Base-by-base conservation (phyloP, 2,797 vertebrate species). In the Micromesistius poutassou region DNA sequence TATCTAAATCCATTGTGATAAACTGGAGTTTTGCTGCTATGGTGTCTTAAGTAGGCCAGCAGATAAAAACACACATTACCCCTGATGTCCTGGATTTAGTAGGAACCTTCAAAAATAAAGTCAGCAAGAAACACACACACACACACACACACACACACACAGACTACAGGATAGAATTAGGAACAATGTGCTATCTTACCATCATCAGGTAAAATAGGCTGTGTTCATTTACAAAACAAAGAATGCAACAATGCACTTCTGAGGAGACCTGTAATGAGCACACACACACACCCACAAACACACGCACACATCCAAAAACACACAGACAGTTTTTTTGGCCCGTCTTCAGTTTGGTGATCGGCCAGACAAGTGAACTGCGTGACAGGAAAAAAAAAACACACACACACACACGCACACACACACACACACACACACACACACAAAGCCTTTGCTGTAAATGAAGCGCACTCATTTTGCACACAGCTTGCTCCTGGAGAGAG, bases 401-500 rank as follows among this genome's bases (percentile, higher is more conserved):
- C 40, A 42, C 9, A 16, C 40, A 46, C 9, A 46, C 40, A 46
- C 40, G 16, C 40, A 16, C 40, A 46, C 40, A 16, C 40, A 22
- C 5, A 46, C 40, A 16, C 10, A 46, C 40, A 42, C 77, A 33
- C 42, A 50, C 5, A 46, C 40, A 16, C 10, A 46, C 40, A 46
- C 77, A 33, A 36, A 22, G 31, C 33, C 19, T 22, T 35, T 66
- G 3, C 88, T 84, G 87, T 90, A 92, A 93, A 91, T 87, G 88
- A 91, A 90, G 88, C 82, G 86, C 81, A 79, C 85, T 91, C 73
- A 81, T 88, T 91, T 89, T 79, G 77, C 87, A 91, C 89, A 77
- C 90, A 89, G 86, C 84, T 85, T 84, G 86, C 85, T 87, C 88
- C 89, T 88, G 88, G 89, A 86, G 90, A 89, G 89, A 90, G 83